phyloP scores from a whole-genome alignment of 2,888 invertebrate species.

The Orchesellides sinensis region DNA sequence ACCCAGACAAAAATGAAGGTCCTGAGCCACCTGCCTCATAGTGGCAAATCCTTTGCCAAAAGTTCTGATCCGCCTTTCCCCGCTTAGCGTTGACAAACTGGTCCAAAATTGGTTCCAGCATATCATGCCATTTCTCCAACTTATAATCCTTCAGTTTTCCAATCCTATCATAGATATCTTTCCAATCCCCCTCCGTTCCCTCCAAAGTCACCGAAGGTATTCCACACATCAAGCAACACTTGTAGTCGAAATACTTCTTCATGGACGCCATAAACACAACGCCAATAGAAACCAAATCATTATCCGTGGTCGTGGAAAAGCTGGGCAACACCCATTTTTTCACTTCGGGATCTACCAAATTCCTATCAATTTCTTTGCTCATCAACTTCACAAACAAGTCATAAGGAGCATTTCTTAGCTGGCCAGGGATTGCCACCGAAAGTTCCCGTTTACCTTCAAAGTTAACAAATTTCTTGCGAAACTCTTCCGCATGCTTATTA shows the following conservation, averaged over 20 bases:
- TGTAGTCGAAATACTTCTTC: slow-evolving; percentile 62
- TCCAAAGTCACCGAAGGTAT: slow-evolving; percentile 53
- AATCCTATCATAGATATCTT: slow-evolving; percentile 30
- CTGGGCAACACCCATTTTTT: slow-evolving; percentile 54
- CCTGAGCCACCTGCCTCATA: slow-evolving; percentile 43
- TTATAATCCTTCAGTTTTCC: slow-evolving; percentile 53
- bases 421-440: slow-evolving; percentile 7
- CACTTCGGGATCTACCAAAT: slow-evolving; percentile 50
- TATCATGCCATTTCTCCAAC: slow-evolving; percentile 34
- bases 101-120: slow-evolving; percentile 49
- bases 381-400: slow-evolving; percentile 33
- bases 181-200: slow-evolving; percentile 60
- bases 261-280: slow-evolving; percentile 62
- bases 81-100: slow-evolving; percentile 56
- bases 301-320: slow-evolving; percentile 57
- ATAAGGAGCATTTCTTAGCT: slow-evolving; percentile 38
- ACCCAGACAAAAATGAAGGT: slow-evolving; percentile 46
- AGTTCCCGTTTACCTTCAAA: slow-evolving; percentile 59
- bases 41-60: slow-evolving; percentile 58
- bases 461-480: slow-evolving; percentile 55
- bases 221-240: slow-evolving; percentile 35
- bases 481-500: slow-evolving; percentile 60
- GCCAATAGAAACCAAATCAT: slow-evolving; percentile 44
- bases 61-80: slow-evolving; percentile 46
- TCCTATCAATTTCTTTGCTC: slow-evolving; percentile 48